A percentile compares a stretch with the other conserved stretches of the same genome.
phyloP scores from a whole-genome alignment of 2,113 vertebrate genomes.

The Heterotis niloticus region DNA sequence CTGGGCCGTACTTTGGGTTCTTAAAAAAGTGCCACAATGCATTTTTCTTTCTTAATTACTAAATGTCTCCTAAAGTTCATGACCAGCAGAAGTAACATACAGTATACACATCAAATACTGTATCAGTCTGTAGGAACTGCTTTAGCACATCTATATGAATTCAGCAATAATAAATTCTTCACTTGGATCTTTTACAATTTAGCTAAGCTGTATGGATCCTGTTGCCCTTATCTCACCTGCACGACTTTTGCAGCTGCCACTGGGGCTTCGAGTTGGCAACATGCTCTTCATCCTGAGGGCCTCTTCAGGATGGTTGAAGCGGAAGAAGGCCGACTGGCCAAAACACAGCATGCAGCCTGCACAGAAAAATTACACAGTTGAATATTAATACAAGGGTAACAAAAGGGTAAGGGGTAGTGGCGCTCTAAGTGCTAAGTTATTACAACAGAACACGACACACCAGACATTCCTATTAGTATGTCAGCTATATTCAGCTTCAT shows the following conservation, averaged over 20 bases:
- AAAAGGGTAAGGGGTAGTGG: background rate
- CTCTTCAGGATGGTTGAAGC: conserved; percentile 94
- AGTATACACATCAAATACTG: background rate
- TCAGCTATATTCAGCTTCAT: background rate
- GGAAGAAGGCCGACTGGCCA: conserved; percentile 87
- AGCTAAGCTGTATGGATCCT: background rate
- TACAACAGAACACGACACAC: background rate
- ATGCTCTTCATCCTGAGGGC: conserved; percentile 93
- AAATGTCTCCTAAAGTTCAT: background rate
- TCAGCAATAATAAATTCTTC: background rate
- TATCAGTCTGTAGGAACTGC: background rate
- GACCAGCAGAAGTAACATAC: background rate
- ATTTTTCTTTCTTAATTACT: background rate
- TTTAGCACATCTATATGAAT: background rate
- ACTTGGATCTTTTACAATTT: background rate
- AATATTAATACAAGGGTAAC: background rate
- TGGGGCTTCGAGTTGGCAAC: conserved; percentile 66
- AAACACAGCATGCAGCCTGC: conserved; percentile 93
- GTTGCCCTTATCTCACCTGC: conserved; percentile 61
- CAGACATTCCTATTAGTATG: background rate
- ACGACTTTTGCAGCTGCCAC: conserved; percentile 43
- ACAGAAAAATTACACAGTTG: background rate
- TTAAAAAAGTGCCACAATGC: conserved; percentile 41
- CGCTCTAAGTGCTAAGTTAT: background rate
- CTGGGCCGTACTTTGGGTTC: conserved; percentile 36